Base-by-base conservation (phyloP, 1,140 invertebrate species). In the Platorchestia sp. region DNA sequence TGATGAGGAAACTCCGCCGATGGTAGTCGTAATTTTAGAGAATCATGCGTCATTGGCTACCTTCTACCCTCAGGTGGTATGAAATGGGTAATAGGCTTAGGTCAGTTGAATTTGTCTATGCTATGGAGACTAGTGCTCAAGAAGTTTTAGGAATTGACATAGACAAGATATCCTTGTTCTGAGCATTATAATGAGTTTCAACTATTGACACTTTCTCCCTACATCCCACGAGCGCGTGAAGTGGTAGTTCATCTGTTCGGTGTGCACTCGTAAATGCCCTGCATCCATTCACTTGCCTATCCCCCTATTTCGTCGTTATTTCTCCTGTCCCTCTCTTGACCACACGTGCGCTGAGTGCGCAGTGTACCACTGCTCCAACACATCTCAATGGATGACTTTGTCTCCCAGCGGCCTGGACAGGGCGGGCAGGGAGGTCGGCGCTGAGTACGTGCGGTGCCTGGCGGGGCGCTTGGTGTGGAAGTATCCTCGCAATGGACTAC, bases 361-460 rank as follows among this genome's bases (percentile, higher is more conserved):
- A 16, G 7, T 36, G 86, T 86, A 7, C 86, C 86, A 86, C 87
- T 89, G 10, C 41, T 14, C 41, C 36, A 75, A 75, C 53, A 75
- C 53, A 75, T n/a, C 87, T 89, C 36, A 36, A 41, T 89, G 87
- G 3, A 41, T 41, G 0, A 42, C 87, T 42, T 44, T 16, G 41
- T 42, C 87, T 42, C 87, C 5, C 97, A 95, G 98, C 97, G 87
- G 98, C 97, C 14, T 98, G 98, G 36, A 98, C 51, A 44, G 91
- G 36, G 45, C 44, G 91, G 91, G 91, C 91, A 7, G 91, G 43
- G 91, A 93, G 45, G 91, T 93, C 19, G 91, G 91, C 19, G 91
- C 45, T 10, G 91, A 45, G 91, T 93, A 93, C 91, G 44, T 93
- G 41, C 91, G 91, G 40, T 93, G 91, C 45, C 10, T 44, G 43